Evolutionary conservation across 2,797 vertebrate genomes (phyloP).

Genomic region (Echiichthys vipera): DNA sequence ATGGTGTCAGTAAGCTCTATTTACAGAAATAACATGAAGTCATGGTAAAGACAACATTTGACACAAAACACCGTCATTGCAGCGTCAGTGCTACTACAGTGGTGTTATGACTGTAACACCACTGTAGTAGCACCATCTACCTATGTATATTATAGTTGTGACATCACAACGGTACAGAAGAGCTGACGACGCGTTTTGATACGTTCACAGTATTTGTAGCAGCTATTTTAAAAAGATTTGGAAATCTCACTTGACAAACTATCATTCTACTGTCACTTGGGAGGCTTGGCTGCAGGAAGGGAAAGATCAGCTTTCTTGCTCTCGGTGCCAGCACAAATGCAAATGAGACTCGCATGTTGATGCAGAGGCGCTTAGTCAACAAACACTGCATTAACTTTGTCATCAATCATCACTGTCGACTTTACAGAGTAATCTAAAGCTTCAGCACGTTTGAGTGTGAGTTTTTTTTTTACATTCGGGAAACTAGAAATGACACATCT

Average conservation of each 20-base stretch:
- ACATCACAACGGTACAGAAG: no score
- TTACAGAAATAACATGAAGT: neutral
- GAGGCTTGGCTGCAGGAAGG: conserved; percentile 29
- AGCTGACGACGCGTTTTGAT: no score
- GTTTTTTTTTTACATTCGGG: neutral
- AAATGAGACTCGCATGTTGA: conserved; percentile 30
- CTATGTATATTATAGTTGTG: no score
- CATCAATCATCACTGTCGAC: neutral
- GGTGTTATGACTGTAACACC: no score
- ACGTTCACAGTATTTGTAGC: neutral
- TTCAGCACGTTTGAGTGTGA: neutral
- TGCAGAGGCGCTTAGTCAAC: conserved; percentile 30
- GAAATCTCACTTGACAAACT: conserved; percentile 14
- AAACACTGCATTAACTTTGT: neutral
- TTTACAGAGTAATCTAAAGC: neutral
- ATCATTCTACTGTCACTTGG: conserved; percentile 27
- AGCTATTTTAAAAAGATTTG: no score
- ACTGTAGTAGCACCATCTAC: no score
- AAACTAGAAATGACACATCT: no score
- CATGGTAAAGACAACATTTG: neutral
- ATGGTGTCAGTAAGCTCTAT: neutral
- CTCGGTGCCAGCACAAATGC: conserved; percentile 48
- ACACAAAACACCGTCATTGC: no score
- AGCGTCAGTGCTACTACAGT: no score
- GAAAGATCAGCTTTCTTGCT: conserved; percentile 56